Conservation (phyloP, 2,888 invertebrate genomes). For the Eristalinus sepulchralis region DNA sequence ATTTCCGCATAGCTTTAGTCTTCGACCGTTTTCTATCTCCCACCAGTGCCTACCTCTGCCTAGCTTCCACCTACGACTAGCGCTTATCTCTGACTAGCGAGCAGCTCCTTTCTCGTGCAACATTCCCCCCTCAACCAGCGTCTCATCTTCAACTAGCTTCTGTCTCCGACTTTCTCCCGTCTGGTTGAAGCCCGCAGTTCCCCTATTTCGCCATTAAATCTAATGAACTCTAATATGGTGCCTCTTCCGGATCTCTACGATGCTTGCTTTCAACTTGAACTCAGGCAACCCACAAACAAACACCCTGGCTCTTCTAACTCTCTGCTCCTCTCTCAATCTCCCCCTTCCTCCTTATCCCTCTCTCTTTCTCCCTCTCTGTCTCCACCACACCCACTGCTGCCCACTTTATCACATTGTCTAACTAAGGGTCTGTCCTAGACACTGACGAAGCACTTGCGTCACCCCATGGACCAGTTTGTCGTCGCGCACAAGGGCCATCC, state of each 20-base stretch:
- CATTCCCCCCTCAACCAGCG: no score
- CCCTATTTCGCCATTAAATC: no score
- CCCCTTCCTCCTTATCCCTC: no score
- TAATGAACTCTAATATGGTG: background rate
- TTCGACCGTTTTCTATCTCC: no score
- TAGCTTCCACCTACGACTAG: no score
- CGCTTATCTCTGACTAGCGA: no score
- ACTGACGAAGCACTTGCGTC: background rate
- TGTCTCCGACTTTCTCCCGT: background rate
- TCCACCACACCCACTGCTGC: no score
- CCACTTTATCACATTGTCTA: background rate
- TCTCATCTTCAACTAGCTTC: background rate
- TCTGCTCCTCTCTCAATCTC: background rate
- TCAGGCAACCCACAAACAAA: background rate
- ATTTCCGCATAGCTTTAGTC: no score
- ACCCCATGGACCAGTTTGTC: background rate
- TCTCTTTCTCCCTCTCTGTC: no score
- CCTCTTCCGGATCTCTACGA: background rate
- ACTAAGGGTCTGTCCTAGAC: background rate
- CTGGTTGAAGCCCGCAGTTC: no score
- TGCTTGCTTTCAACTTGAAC: background rate
- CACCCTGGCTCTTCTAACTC: background rate
- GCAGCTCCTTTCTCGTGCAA: no score
- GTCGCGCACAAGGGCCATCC: background rate
- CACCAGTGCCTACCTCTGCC: no score